A percentile compares a stretch with the other conserved stretches of the same genome.
phyloP scores from a whole-genome alignment of 2,113 vertebrate genomes.

The Tenebrosternarchus preto region DNA sequence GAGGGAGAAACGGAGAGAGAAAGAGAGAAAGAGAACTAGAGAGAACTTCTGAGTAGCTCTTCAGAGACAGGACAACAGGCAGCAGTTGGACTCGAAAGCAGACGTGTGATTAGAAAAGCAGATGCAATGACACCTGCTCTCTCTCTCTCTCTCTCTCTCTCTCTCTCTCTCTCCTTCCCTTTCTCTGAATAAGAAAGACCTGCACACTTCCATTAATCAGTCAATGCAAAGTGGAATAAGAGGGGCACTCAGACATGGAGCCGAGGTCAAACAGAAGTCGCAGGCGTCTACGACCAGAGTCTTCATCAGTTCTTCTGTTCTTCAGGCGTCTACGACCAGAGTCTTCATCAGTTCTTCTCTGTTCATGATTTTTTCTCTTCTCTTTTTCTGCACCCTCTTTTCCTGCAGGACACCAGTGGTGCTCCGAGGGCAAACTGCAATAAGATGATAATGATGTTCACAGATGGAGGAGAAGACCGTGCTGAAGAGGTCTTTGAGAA shows the following conservation, averaged over 20 bases:
- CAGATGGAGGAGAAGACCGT: slow-evolving; percentile 93
- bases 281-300: neutral
- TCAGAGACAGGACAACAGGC: slow-evolving; percentile 40
- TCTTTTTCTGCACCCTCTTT: neutral
- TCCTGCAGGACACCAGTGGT: slow-evolving; percentile 76
- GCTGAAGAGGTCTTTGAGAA: slow-evolving; percentile 97
- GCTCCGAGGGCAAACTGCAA: slow-evolving; percentile 97
- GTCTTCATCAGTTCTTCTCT: neutral
- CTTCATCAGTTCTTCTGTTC: neutral
- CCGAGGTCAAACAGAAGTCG: slow-evolving; percentile 10
- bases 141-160: neutral
- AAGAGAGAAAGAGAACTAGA: slow-evolving; percentile 40
- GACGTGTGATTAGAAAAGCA: slow-evolving; percentile 40
- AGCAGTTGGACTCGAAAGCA: slow-evolving; percentile 40
- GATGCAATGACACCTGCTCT: slow-evolving; percentile 22
- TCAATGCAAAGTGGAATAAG: neutral
- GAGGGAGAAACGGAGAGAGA: slow-evolving; percentile 43
- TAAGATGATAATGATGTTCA: slow-evolving; percentile 99
- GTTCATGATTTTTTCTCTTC: neutral
- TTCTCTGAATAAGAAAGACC: neutral
- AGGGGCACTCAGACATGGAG: slow-evolving; percentile 10
- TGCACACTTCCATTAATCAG: neutral
- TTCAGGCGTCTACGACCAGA: neutral
- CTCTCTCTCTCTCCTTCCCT: slow-evolving; percentile 9
- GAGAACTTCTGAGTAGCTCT: slow-evolving; percentile 36